Evolutionary conservation across 2,797 vertebrate genomes (phyloP).

Genomic region (Enteromius thamalakanensis): DNA sequence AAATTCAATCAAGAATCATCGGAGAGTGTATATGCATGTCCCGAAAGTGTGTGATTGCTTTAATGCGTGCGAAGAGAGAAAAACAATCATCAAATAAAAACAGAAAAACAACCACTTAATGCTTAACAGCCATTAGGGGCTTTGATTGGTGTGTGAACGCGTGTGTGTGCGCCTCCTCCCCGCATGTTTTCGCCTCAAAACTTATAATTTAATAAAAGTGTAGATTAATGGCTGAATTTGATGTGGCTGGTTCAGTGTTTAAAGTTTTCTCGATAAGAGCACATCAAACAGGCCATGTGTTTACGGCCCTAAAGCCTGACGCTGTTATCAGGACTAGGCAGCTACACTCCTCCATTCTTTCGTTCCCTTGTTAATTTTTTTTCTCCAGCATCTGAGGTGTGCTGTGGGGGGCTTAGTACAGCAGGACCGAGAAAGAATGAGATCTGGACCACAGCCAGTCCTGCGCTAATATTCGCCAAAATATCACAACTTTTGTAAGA

Average conservation of each 20-base stretch:
- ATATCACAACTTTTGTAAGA: slow-evolving; percentile 55
- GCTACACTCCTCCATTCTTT: slow-evolving; percentile 50
- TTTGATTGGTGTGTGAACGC: slow-evolving; percentile 20
- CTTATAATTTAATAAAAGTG: slow-evolving; percentile 46
- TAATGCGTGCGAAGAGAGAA: slow-evolving; percentile 23
- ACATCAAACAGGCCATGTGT: slow-evolving; percentile 80
- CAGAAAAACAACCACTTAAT: slow-evolving; percentile 46
- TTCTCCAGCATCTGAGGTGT: slow-evolving; percentile 18
- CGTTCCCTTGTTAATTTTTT: slow-evolving; percentile 6
- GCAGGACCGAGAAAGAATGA: slow-evolving; percentile 54
- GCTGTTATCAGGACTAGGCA: slow-evolving; percentile 83
- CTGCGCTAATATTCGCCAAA: slow-evolving; percentile 74
- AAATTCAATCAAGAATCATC: slow-evolving; percentile 32
- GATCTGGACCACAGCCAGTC: slow-evolving; percentile 74
- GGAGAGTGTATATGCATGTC: slow-evolving; percentile 7
- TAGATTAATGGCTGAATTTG: slow-evolving; percentile 49
- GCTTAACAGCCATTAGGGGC: slow-evolving; percentile 43
- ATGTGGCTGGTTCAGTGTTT: slow-evolving; percentile 65
- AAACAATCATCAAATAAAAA: slow-evolving; percentile 46
- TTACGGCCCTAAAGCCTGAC: slow-evolving; percentile 75
- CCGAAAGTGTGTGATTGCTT: slow-evolving; percentile 5
- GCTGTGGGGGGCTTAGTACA: slow-evolving; percentile 15
- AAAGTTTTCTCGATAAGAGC: slow-evolving; percentile 78
- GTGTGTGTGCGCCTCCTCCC: not conserved
- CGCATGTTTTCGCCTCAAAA: slow-evolving; percentile 33